Conservation (phyloP, 2,113 vertebrate genomes). For the Ochotona curzoniae region DNA sequence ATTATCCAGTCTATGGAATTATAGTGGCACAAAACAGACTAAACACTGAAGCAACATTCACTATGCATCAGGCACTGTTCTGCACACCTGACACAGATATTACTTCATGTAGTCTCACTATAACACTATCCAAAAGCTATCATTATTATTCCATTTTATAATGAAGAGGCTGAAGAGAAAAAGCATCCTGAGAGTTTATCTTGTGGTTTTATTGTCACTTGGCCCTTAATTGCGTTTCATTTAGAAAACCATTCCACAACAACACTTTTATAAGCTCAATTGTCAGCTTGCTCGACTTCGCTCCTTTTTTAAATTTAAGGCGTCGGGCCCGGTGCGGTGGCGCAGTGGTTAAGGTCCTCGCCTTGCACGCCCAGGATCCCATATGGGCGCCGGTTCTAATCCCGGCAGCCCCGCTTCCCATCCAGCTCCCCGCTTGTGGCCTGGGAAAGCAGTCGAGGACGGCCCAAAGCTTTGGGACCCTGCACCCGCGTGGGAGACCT, state of each 20-base stretch:
- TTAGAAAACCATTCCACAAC: background rate
- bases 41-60: background rate
- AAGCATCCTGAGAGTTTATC: constrained; percentile 10
- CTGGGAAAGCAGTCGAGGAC: too few relatives aligned
- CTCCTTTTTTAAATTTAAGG: constrained; percentile 33
- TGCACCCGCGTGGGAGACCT: too few relatives aligned
- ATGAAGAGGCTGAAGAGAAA: background rate
- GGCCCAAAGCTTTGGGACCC: too few relatives aligned
- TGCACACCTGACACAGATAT: background rate
- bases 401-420: too few relatives aligned
- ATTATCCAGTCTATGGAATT: too few relatives aligned
- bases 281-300: background rate
- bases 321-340: too few relatives aligned
- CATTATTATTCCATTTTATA: constrained; percentile 32
- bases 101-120: constrained; percentile 48
- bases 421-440: too few relatives aligned
- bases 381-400: too few relatives aligned
- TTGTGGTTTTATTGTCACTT: constrained; percentile 5
- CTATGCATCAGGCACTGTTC: background rate
- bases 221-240: background rate
- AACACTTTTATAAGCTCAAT: constrained; percentile 17
- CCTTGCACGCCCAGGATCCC: too few relatives aligned
- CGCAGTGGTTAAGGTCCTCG: too few relatives aligned
- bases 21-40: too few relatives aligned
- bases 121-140: constrained; percentile 10